Evolutionary conservation across 2,888 invertebrate genomes (phyloP), one percentile per base, ranked within the genome.

Genomic region (Drosophila hamatofila): DNA sequence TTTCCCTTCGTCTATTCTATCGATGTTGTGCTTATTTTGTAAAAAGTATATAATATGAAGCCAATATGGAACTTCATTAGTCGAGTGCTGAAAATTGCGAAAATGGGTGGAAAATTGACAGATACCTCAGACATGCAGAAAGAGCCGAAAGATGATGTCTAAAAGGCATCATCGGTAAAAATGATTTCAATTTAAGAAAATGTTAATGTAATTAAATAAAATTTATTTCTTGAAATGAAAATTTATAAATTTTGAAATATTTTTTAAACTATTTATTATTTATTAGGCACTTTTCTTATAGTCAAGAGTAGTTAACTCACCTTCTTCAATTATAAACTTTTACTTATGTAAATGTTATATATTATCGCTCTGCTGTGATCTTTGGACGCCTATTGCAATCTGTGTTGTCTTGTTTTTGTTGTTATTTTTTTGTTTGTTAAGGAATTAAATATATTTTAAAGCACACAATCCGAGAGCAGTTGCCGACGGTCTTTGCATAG

Each of bases 401-500:
- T 25, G n/a, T n/a, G n/a, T 30, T 35, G 55, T 63, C 3, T 18
- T 48, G 9, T 46, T n/a, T 39, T 8, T n/a, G 4, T 42, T 9
- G 2, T 46, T 44, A 30, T 48, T 21, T 18, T 23, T 51, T 56
- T 41, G 35, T 33, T 2, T 54, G 11, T 61, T 48, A 18, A 60
- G 62, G 60, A 76, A 76, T 52, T 62, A 12, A 46, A 42, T 44
- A 42, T 44, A 56, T 46, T 48, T 42, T 1, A 6, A 18, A 23
- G 1, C 21, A 11, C 41, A 46, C 52, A 51, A 52, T 25, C 21
- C 21, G 21, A 4, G 27, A 7, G 57, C 81, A 73, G 73, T 89
- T 85, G 89, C 84, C 84, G 84, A 78, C 84, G 84, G 84, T 71
- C 80, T 84, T 87, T 77, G 44, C 39, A 48, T 48, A 41, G 27